A percentile compares a stretch with the other conserved stretches of the same genome.
Evolutionary conservation across 2,113 vertebrate species (phyloP).

Genomic region (Ondatra zibethicus): DNA sequence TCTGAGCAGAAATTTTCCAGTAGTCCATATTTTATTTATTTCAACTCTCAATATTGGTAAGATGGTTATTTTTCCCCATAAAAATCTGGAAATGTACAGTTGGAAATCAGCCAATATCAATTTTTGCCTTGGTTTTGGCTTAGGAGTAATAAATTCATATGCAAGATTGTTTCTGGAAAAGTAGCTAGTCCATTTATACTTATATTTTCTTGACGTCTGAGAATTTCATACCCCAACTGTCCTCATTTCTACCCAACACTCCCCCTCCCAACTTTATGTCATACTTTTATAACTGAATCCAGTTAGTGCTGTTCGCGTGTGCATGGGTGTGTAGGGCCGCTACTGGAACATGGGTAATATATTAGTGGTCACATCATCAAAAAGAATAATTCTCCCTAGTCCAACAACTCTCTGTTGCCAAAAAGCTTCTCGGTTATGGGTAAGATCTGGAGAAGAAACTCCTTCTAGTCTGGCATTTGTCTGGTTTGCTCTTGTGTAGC

Average conservation of each 20-base stretch:
- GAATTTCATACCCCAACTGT: background rate
- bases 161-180: conserved; percentile 25
- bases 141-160: conserved; percentile 2
- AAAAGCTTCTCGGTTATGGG: background rate
- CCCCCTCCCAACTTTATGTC: background rate
- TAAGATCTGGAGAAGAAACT: background rate
- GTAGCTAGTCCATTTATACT: background rate
- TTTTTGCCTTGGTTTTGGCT: conserved; percentile 38
- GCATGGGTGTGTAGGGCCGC: background rate
- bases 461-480: background rate
- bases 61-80: background rate
- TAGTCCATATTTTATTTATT: background rate
- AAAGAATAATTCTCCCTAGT: background rate
- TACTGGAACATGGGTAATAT: background rate
- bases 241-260: background rate
- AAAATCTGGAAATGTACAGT: background rate
- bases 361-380: background rate
- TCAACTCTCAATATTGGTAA: conserved; percentile 12
- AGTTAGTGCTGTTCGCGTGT: background rate
- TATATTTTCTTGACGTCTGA: background rate
- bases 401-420: background rate
- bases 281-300: background rate
- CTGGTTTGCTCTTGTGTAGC: background rate
- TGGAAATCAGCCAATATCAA: background rate
- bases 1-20: background rate